Conservation (phyloP, 2,113 vertebrate species). For the Suncus etruscus region DNA sequence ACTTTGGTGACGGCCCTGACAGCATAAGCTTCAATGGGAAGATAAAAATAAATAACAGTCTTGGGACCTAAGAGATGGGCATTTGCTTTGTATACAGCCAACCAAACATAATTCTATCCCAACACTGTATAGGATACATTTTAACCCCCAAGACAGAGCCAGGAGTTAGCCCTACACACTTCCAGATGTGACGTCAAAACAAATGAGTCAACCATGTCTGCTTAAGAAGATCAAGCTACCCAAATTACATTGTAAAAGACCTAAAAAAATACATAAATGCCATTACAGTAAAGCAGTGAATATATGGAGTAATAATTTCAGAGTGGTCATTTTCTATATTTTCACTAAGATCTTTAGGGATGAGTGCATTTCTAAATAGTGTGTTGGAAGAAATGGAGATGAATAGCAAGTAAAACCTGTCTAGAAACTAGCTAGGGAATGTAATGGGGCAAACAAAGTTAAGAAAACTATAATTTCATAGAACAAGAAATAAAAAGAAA, state of each 20-base stretch:
- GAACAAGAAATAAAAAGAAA: not conserved
- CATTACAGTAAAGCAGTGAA: not conserved
- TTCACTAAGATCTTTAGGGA: constrained; percentile 11
- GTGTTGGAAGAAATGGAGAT: not conserved
- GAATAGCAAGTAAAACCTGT: not conserved
- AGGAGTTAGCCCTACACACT: too few relatives aligned
- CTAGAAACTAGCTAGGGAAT: not conserved
- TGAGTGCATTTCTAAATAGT: not conserved
- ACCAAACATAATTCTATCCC: too few relatives aligned
- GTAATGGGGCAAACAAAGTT: not conserved
- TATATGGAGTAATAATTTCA: not conserved
- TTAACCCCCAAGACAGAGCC: too few relatives aligned
- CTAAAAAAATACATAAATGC: not conserved
- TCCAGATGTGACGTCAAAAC: too few relatives aligned
- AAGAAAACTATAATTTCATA: not conserved
- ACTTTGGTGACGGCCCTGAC: not conserved
- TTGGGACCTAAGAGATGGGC: too few relatives aligned
- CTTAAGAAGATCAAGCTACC: not conserved
- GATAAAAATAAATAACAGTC: not conserved
- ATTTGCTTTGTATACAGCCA: too few relatives aligned
- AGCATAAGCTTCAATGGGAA: not conserved
- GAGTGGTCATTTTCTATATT: not conserved
- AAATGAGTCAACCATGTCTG: not conserved
- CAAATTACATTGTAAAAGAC: not conserved
- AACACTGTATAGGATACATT: too few relatives aligned